A percentile compares a stretch with the other conserved stretches of the same genome.
Conservation (phyloP, 2,888 invertebrate species). For the Serripes groenlandicus region DNA sequence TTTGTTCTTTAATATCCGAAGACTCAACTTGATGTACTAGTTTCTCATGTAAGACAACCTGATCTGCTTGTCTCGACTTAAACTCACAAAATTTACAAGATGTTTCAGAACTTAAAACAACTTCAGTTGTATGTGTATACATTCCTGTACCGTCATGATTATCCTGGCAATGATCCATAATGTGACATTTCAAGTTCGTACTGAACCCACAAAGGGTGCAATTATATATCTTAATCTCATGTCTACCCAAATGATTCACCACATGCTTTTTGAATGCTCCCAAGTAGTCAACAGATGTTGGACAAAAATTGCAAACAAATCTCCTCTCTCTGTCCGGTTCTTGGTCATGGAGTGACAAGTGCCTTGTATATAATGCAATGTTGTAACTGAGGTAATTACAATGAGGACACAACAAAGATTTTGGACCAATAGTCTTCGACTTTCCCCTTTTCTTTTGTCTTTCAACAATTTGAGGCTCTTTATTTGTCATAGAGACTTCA, state of each 20-base stretch:
- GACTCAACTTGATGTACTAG: constrained; percentile 25
- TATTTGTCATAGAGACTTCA: not conserved
- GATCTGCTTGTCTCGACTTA: constrained; percentile 53
- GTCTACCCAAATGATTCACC: constrained; percentile 65
- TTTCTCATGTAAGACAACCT: constrained; percentile 59
- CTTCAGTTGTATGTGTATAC: constrained; percentile 41
- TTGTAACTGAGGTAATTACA: constrained; percentile 62
- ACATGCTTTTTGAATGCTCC: constrained; percentile 62
- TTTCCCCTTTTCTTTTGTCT: constrained; percentile 11
- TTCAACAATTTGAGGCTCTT: not conserved
- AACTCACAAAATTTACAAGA: constrained; percentile 64
- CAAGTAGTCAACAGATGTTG: constrained; percentile 48
- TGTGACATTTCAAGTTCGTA: constrained; percentile 65
- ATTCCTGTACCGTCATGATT: constrained; percentile 49
- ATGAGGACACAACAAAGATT: constrained; percentile 47
- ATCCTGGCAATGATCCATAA: constrained; percentile 64
- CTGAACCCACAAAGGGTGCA: constrained; percentile 67
- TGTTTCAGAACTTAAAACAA: constrained; percentile 47
- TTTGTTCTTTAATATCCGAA: not conserved
- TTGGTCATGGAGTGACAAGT: constrained; percentile 48
- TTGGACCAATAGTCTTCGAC: constrained; percentile 26
- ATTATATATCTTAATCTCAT: constrained; percentile 63
- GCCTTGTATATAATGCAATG: constrained; percentile 34
- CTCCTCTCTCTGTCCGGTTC: constrained; percentile 55
- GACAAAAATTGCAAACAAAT: constrained; percentile 70